Conservation (phyloP, 2,888 invertebrate species). For the Orthosia cruda region DNA sequence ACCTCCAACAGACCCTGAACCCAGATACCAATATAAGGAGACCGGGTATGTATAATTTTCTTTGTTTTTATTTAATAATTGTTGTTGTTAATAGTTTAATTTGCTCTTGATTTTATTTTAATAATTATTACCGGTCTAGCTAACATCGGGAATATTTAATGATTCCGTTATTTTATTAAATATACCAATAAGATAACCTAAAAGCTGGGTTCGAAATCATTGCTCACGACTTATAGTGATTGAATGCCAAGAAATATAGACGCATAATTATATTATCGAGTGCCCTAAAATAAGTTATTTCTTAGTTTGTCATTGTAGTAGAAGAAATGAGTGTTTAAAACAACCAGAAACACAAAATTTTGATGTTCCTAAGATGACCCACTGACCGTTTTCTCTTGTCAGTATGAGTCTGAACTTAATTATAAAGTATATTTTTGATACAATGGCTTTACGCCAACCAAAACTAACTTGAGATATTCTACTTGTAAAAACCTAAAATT, state of each 20-base stretch:
- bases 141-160: not conserved
- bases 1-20: slow-evolving; percentile 97
- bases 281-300: no score
- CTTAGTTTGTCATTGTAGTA: not conserved
- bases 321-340: no score
- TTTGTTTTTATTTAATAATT: slow-evolving; percentile 1
- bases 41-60: slow-evolving; percentile 93
- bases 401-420: not conserved
- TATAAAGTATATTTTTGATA: not conserved
- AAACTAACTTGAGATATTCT: not conserved
- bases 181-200: slow-evolving; percentile 24
- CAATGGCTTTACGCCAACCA: no score
- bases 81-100: not conserved
- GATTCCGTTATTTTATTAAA: not conserved
- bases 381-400: no score
- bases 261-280: no score
- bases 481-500: no score
- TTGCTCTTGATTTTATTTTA: not conserved
- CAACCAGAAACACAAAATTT: no score
- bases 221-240: not conserved
- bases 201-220: not conserved
- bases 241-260: not conserved
- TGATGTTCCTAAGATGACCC: no score
- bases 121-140: not conserved
- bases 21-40: slow-evolving; percentile 96